Base-by-base conservation (phyloP, 53 echinoderm and acorn worm species). In the Stichopus horrens region DNA sequence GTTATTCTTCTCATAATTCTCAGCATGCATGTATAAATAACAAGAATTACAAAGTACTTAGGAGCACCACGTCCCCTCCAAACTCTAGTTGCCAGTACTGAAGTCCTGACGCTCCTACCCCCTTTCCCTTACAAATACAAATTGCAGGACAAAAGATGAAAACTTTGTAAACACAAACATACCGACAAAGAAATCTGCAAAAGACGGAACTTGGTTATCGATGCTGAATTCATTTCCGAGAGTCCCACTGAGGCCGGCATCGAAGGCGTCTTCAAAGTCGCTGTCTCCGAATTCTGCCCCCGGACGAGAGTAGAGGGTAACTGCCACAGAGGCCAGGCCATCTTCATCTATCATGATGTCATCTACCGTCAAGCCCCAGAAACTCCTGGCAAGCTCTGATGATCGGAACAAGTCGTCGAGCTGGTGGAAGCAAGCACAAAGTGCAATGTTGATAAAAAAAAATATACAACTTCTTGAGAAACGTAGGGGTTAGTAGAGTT, bases 261-360 rank as follows among this genome's bases (percentile, higher is more conserved):
- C 90, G 83, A 94, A 94, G 18, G 91, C 91, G 13, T 21, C 60
- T 54, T 86, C 80, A 58, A 92, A 77, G 21, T 77, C 84, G 5
- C 88, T 18, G 7, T 87, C 91, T 51, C 23, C 76, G 37, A 91
- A 65, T 51, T 74, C 77, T 14, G 88, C 55, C 9, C 67, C 14
- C 8, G 87, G 60, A 18, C 52, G 75, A 73, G 92, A 90, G 88
- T 74, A 90, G 23, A 94, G 76, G 9, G 59, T 77, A 51, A 94
- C 54, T 4, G 57, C 58, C 10, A 83, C 76, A 21, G 21, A 58
- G 5, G 92, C 90, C 18, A 63, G 54, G 83, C 58, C 37, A 53
- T 71, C 57, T 4, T 52, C 55, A 8, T 71, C 76, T 7, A 83
- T 55, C 13, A 16, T 20, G 37, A 55, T 23, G 5, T 16, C 23